Conservation (phyloP, 1,140 invertebrate species). For the Oncopodura yosiiana region DNA sequence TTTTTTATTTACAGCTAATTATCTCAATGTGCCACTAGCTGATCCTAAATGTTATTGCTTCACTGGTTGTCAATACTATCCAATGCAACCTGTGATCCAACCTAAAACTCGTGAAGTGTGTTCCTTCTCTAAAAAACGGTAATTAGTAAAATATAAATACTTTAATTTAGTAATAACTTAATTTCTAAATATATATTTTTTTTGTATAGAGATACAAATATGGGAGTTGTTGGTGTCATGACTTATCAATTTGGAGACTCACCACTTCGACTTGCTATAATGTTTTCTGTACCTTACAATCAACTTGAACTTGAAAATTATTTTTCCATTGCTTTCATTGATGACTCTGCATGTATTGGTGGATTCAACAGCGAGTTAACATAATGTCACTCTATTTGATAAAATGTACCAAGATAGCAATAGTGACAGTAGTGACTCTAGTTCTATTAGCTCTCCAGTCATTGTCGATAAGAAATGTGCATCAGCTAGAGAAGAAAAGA, state of each 20-base stretch:
- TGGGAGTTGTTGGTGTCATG: constrained; percentile 13
- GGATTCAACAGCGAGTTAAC: constrained; percentile 5
- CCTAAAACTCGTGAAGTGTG: constrained; percentile 12
- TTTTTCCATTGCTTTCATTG: constrained; percentile 13
- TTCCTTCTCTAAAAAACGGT: constrained; percentile 20
- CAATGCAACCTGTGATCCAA: constrained; percentile 13
- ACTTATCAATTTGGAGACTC: constrained; percentile 20
- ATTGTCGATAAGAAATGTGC: neutral
- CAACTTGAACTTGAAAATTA: constrained; percentile 12
- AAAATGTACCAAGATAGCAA: constrained; percentile 18
- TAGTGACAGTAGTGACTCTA: neutral
- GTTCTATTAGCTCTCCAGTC: constrained; percentile 3
- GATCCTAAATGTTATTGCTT: constrained; percentile 14
- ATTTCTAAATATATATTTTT: neutral
- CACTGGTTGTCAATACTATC: constrained; percentile 14
- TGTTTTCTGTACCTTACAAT: constrained; percentile 22
- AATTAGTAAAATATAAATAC: neutral
- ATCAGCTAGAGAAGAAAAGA: neutral
- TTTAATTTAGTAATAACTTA: too few species aligned
- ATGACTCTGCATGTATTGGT: neutral
- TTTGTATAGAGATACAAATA: constrained; percentile 7
- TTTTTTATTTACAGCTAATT: constrained; percentile 10
- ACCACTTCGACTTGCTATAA: constrained; percentile 10
- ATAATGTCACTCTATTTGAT: constrained; percentile 5
- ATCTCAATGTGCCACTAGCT: constrained; percentile 11